A percentile compares a stretch with the other conserved stretches of the same genome.
These are phyloP conservation scores for Mystacornis crossleyi DNA, from an alignment of 2,113 vertebrate genomes.

Conservation along the genomic window DNA sequence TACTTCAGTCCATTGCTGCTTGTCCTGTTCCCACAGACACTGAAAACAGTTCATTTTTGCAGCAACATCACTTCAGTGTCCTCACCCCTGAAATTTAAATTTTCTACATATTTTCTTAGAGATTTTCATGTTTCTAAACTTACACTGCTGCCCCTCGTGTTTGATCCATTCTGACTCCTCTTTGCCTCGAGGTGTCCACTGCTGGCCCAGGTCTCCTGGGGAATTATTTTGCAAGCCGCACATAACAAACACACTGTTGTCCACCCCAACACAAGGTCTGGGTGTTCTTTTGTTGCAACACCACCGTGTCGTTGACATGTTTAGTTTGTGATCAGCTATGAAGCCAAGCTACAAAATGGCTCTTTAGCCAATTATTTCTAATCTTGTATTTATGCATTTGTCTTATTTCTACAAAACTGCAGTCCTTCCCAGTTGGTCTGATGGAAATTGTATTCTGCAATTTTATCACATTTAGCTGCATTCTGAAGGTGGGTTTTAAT, in stretches of 20 bases:
- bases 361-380: not conserved
- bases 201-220: not conserved
- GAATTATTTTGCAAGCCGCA: not conserved
- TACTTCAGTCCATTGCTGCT: not conserved
- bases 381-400: not conserved
- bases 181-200: accelerated
- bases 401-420: not conserved
- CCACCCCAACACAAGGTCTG: not conserved
- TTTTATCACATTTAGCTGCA: not conserved
- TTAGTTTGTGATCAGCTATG: not conserved
- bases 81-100: not conserved
- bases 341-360: not conserved
- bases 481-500: not conserved
- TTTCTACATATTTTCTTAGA: not conserved
- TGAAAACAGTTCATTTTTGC: not conserved
- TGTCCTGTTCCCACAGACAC: not conserved
- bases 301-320: accelerated
- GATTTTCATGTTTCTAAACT: not conserved
- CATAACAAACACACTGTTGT: not conserved
- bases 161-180: not conserved
- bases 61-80: not conserved
- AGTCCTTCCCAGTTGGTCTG: not conserved
- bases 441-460: not conserved
- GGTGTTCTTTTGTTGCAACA: not conserved
- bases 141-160: accelerated